Percentiles rank a stretch among this genome's conserved stretches.
Conservation (phyloP, 2,888 invertebrate genomes). For the Orthosia gothica region DNA sequence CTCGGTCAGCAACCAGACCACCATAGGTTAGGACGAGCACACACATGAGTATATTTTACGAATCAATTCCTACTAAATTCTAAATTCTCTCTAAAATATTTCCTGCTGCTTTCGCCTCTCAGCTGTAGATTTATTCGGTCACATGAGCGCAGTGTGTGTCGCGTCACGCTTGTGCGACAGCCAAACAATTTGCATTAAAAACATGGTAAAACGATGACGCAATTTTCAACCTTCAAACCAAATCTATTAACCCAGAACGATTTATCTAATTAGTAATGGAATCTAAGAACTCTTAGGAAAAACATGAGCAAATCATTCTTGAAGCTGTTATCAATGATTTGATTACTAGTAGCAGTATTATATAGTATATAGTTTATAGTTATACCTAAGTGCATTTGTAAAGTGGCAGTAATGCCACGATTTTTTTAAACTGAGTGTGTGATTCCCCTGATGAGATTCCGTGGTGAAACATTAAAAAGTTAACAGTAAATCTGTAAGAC, state of each 20-base stretch:
- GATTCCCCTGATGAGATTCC: neutral
- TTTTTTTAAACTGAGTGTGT: neutral
- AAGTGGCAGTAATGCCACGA: neutral
- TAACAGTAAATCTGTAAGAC: too few relatives aligned
- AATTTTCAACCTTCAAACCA: neutral
- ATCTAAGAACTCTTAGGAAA: neutral
- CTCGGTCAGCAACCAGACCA: neutral
- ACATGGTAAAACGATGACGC: neutral
- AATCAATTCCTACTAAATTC: neutral
- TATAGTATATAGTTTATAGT: neutral
- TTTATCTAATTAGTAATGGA: neutral
- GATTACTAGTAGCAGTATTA: neutral
- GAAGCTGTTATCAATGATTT: neutral
- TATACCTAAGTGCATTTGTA: slow-evolving; percentile 9
- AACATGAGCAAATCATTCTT: neutral
- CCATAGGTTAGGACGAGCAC: neutral
- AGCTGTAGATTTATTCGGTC: slow-evolving; percentile 19
- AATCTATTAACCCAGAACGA: neutral
- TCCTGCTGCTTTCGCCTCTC: slow-evolving; percentile 7
- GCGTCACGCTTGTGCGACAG: slow-evolving; percentile 40
- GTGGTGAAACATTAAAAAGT: too few relatives aligned
- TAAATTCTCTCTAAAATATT: neutral
- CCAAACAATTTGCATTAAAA: slow-evolving; percentile 35
- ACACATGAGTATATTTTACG: neutral
- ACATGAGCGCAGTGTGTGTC: slow-evolving; percentile 12